Evolutionary conservation across 1,140 invertebrate species (phyloP), one percentile per base, ranked within the genome.

Genomic region (Aphaenogaster floridana): DNA sequence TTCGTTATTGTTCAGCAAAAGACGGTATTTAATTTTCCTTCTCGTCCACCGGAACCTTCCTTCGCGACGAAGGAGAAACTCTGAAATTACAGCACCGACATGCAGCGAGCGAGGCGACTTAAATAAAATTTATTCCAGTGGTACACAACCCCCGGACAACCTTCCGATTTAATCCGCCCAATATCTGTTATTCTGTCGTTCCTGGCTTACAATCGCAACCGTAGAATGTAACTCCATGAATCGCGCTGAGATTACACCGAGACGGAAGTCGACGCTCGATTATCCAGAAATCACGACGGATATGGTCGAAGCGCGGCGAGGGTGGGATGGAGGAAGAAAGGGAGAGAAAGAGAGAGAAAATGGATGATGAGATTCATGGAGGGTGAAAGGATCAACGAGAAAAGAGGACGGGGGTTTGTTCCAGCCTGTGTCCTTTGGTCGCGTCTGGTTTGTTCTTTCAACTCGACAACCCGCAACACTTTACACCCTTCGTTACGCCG

Each of bases 151-250:
- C 64, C 1, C 50, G 50, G n/a, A 28, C 36, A 34, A 69, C 28
- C 28, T 28, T 0, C 0, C 11, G 45, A 21, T 15, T 81, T 71
- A 81, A 71, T 71, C 39, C 64, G 66, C 17, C 36, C 21, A 81
- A 81, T 81, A 81, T 81, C 66, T 57, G 36, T 81, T 50, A 45
- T 68, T 54, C 36, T 17, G 59, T 48, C 50, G 50, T 71, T 81
- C 4, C 34, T 13, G 34, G n/a, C 7, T 54, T 80, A 34, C 42
- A 52, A 39, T 68, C 45, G 34, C n/a, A 64, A 34, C 21, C 48
- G 17, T 45, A 52, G 74, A 45, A 39, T 42, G 15, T 9, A 28
- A 3, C n/a, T 6, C 13, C 13, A 21, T 15, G 48, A 80, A 52
- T 66, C n/a, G 48, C n/a, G 13, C 8, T 17, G 48, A 66, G 28